Conservation (phyloP, 37 sponge, comb jelly and placozoan genomes). For the Eunapius fragilis region DNA sequence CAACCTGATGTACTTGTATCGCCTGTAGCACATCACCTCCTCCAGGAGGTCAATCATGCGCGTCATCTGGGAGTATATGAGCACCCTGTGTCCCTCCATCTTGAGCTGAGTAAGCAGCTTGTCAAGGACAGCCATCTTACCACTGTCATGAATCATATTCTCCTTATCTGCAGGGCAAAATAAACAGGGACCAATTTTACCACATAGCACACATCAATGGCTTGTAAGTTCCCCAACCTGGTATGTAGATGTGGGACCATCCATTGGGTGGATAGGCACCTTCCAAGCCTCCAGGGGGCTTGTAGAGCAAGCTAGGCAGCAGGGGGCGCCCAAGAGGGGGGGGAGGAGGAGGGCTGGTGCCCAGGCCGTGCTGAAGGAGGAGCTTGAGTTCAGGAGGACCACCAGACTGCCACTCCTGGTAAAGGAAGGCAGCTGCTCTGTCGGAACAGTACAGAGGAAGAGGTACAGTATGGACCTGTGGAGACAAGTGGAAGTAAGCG, state of each 20-base stretch:
- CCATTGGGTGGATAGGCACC: conserved; percentile 76
- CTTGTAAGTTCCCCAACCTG: conserved; percentile 72
- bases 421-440: conserved; percentile 44
- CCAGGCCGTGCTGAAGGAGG: conserved; percentile 18
- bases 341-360: background rate
- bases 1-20: conserved; percentile 87
- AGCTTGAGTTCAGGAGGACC: conserved; percentile 26
- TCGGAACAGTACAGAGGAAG: conserved; percentile 34
- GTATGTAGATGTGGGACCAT: conserved; percentile 91
- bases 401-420: conserved; percentile 17
- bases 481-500: background rate
- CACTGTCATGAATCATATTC: conserved; percentile 83
- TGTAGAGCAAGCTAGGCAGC: conserved; percentile 8
- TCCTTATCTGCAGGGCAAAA: conserved; percentile 74
- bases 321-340: background rate
- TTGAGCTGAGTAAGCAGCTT: conserved; percentile 79
- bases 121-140: conserved; percentile 91
- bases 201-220: no score
- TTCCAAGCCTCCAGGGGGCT: conserved; percentile 31
- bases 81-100: conserved; percentile 85
- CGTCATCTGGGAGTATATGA: conserved; percentile 97
- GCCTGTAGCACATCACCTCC: conserved; percentile 86
- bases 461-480: conserved; percentile 26
- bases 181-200: background rate
- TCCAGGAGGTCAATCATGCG: conserved; percentile 93